These are phyloP conservation scores for Eupithecia pulchellata DNA, from an alignment of 2,888 invertebrate species.

Conservation along the genomic window DNA sequence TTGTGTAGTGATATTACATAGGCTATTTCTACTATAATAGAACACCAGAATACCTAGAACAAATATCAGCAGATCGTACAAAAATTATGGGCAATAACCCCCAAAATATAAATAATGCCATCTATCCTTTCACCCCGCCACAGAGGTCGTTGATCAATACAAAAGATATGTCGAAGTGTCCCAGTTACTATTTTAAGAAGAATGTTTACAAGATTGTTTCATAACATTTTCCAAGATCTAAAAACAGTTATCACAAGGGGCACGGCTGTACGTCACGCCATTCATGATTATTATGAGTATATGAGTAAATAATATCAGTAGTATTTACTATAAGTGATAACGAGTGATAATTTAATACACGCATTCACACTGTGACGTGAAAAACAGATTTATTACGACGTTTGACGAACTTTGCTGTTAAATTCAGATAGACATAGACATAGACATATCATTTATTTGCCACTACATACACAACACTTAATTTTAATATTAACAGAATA, in stretches of 20 bases:
- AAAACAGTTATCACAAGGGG: slow-evolving; percentile 33
- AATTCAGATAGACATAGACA: too few species aligned
- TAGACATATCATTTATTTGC: too few species aligned
- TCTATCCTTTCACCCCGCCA: too few species aligned
- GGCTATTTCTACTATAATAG: too few species aligned
- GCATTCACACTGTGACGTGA: slow-evolving; percentile 10
- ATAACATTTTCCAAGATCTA: slow-evolving; percentile 27
- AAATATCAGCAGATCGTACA: too few species aligned
- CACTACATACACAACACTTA: too few species aligned
- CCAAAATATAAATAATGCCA: too few species aligned
- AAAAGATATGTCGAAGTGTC: not conserved
- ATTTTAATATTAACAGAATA: too few species aligned
- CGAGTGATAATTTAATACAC: slow-evolving; percentile 5
- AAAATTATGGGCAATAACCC: too few species aligned
- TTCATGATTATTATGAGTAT: slow-evolving; percentile 30
- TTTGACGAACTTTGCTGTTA: not conserved
- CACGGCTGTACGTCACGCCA: slow-evolving; percentile 43
- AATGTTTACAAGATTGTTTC: slow-evolving; percentile 23
- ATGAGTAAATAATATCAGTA: slow-evolving; percentile 34
- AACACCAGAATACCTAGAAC: too few species aligned
- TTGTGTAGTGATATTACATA: too few species aligned
- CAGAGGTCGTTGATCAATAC: too few species aligned
- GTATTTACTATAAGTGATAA: slow-evolving; percentile 16
- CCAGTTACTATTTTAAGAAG: not conserved
- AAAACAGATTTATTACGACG: not conserved